Conservation (phyloP, 2,797 vertebrate species). For the Halcyon smyrnensis region DNA sequence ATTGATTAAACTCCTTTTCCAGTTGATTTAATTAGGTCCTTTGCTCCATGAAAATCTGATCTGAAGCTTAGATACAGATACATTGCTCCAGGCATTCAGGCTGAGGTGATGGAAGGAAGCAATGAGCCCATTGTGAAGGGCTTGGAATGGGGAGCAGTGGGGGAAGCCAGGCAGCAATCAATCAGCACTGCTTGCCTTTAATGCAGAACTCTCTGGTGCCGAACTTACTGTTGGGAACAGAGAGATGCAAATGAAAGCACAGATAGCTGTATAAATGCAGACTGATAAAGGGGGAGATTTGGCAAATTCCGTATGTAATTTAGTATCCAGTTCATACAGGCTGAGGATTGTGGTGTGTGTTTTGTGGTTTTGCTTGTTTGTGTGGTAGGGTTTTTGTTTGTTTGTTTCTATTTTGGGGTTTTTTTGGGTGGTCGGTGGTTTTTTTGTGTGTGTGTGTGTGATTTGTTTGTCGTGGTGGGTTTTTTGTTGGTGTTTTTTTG, state of each 20-base stretch:
- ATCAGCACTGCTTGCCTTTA: constrained; percentile 40
- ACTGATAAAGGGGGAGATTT: neutral
- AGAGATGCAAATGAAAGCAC: constrained; percentile 29
- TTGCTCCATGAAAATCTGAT: constrained; percentile 48
- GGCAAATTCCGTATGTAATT: neutral
- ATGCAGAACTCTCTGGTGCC: constrained; percentile 23
- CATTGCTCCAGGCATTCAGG: constrained; percentile 57
- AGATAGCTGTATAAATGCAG: neutral
- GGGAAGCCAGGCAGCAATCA: constrained; percentile 39
- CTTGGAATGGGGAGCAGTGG: neutral
- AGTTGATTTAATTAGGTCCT: constrained; percentile 67
- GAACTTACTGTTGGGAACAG: neutral
- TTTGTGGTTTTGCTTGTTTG: too few species aligned
- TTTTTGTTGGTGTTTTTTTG: neutral
- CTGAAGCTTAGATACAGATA: constrained; percentile 51
- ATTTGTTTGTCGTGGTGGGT: too few species aligned
- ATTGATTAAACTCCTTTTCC: constrained; percentile 58
- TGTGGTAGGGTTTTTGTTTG: too few species aligned
- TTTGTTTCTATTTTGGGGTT: too few species aligned
- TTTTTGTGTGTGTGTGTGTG: too few species aligned
- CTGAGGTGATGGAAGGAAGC: constrained; percentile 55
- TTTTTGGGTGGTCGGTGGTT: too few species aligned
- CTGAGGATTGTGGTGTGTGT: neutral
- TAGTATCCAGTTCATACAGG: neutral
- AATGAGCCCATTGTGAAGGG: constrained; percentile 23